Base-by-base conservation (phyloP, 2,113 vertebrate species). In the Pelvicachromis taeniatus region DNA sequence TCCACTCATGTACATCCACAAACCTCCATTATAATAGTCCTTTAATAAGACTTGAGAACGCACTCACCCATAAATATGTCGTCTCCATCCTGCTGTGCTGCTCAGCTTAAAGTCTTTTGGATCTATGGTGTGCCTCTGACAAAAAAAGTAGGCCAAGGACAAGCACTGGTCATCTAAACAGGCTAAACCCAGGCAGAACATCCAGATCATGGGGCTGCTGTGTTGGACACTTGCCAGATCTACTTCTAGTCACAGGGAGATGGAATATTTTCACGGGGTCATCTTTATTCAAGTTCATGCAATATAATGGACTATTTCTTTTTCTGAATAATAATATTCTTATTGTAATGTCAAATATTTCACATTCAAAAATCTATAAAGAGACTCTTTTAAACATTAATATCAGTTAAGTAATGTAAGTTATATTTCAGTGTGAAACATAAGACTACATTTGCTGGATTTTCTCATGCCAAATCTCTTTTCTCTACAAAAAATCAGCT, bases 71-170 rank as follows among this genome's bases (percentile, higher is more conserved):
- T 56, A 92, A 86, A 89, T 90, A 89, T 83, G 91, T 10, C 23
- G 77, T 78, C 75, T 92, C 89, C 94, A 93, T 94, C 88, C 82
- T 92, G 55, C 63, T 88, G 85, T 84, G 75, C 88, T 2, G 90
- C 85, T 86, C 59, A 88, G 85, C 83, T 89, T 81, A 81, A 87
- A 86, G 84, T 91, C 87, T 86, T 91, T 87, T 89, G 70, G 89
- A 59, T 89, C 79, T 80, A 21, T 75, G 88, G 73, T 75, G 6
- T 87, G 68, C 90, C 81, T 92, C 86, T 83, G 88, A 93, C 52
- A 78, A 65, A 82, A 65, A 78, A 95, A 92, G 86, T 95, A 94
- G 95, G 95, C 93, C 95, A 95, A 95, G 95, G 94, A 92, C 95
- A 79, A 89, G 83, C 40, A 77, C 88, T 93, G 95, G 93, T 92